phyloP scores from a whole-genome alignment of 1,140 invertebrate species.

The Zaprionus ghesquierei region DNA sequence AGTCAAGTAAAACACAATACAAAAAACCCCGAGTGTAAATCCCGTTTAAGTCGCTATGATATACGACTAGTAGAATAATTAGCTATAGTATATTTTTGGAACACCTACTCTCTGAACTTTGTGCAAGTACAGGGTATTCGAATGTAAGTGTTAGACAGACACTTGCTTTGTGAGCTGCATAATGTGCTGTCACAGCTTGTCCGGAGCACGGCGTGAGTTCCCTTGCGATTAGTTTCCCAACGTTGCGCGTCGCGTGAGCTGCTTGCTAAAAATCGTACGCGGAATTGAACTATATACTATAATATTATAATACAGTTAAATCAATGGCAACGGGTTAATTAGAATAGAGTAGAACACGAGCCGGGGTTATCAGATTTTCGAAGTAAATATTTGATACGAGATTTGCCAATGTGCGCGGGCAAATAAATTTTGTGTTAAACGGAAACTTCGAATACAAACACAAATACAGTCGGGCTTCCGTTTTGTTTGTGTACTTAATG shows the following conservation, averaged over 20 bases:
- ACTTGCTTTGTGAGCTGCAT: conserved; percentile 27
- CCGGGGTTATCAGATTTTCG: conserved; percentile 18
- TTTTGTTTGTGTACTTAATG: conserved; percentile 6
- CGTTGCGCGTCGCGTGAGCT: conserved; percentile 61
- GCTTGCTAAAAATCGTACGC: conserved; percentile 28
- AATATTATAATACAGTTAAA: conserved; percentile 14
- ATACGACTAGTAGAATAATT: not conserved
- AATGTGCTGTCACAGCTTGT: conserved; percentile 28
- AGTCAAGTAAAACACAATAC: too few species aligned
- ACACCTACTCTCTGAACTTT: not conserved
- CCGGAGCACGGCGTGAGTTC: conserved; percentile 3
- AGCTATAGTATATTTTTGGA: not conserved
- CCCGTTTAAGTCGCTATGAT: not conserved
- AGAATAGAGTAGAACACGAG: not conserved
- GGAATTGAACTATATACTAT: conserved; percentile 1
- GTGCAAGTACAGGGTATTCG: conserved; percentile 15
- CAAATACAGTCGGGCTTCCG: not conserved
- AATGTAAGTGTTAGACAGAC: conserved; percentile 19
- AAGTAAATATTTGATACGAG: conserved; percentile 23
- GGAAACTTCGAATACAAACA: conserved; percentile 6
- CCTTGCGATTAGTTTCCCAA: conserved; percentile 62
- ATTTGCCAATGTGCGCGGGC: conserved; percentile 16
- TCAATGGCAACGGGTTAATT: conserved; percentile 19
- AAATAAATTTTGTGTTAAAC: conserved; percentile 19
- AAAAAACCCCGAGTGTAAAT: not conserved